A percentile compares a stretch with the other conserved stretches of the same genome.
Evolutionary conservation across 2,888 invertebrate species (phyloP).

Genomic region (Napeogenes sylphis): DNA sequence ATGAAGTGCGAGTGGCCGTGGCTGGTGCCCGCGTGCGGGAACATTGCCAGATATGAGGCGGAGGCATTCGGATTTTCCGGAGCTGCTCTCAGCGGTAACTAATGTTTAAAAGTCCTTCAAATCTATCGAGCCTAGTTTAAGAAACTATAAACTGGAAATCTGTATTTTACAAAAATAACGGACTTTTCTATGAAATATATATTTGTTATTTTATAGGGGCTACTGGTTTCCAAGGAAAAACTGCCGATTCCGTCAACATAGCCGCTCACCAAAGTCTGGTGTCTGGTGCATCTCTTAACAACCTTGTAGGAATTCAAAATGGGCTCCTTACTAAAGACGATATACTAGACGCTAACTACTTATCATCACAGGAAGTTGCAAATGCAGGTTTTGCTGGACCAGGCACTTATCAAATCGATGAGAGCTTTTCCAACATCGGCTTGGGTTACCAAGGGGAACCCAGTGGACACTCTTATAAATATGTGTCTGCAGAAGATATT

Average conservation of each 20-base stretch:
- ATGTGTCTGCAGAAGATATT: constrained; percentile 31
- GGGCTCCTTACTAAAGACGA: constrained; percentile 57
- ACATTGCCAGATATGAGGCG: constrained; percentile 73
- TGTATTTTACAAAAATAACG: too few species aligned
- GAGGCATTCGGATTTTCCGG: constrained; percentile 68
- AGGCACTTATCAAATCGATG: constrained; percentile 28
- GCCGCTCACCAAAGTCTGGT: constrained; percentile 69
- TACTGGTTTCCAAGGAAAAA: constrained; percentile 66
- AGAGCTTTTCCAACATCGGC: constrained; percentile 20
- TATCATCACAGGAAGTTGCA: constrained; percentile 59
- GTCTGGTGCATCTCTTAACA: constrained; percentile 66
- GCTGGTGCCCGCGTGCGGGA: constrained; percentile 82
- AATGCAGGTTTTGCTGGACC: constrained; percentile 33
- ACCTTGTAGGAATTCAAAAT: constrained; percentile 67
- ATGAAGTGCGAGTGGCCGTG: constrained; percentile 89
- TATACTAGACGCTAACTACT: constrained; percentile 60
- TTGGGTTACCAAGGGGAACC: constrained; percentile 31
- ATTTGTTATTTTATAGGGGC: constrained; percentile 49
- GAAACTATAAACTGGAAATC: too few species aligned
- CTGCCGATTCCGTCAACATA: constrained; percentile 68
- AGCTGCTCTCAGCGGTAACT: constrained; percentile 59
- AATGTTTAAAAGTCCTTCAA: constrained; percentile 13
- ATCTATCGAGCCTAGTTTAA: too few species aligned
- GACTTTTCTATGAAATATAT: too few species aligned
- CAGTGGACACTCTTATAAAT: constrained; percentile 32